These are phyloP conservation scores for Lemur catta DNA, from an alignment of 2,797 vertebrate species.

Conservation along the genomic window DNA sequence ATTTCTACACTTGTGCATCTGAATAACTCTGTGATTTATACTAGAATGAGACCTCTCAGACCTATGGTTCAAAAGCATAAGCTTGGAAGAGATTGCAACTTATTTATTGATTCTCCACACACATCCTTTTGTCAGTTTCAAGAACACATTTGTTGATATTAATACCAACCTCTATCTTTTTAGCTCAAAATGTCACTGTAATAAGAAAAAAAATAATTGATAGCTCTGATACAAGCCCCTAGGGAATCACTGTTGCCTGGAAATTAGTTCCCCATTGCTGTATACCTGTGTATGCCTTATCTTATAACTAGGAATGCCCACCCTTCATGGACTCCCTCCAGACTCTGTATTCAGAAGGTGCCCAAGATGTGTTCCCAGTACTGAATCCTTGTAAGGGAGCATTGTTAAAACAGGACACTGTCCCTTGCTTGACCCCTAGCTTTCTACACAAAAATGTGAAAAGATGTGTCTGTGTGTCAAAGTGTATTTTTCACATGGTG, in stretches of 20 bases:
- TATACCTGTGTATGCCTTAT: not conserved
- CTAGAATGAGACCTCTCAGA: not conserved
- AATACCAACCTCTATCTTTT: conserved; percentile 26
- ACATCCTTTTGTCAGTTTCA: conserved; percentile 18
- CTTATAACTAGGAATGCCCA: not conserved
- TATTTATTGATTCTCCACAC: not conserved
- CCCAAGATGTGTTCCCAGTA: not conserved
- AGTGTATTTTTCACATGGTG: conserved; percentile 72
- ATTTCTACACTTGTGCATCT: not conserved
- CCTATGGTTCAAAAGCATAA: not conserved
- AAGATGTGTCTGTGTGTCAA: conserved; percentile 64
- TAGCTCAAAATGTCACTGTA: conserved; percentile 22
- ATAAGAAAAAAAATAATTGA: conserved; percentile 13
- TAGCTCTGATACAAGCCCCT: not conserved
- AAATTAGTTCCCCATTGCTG: not conserved
- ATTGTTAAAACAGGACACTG: conserved; percentile 46
- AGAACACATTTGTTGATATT: conserved; percentile 21
- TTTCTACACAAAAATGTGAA: conserved; percentile 56
- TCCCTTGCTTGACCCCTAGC: conserved; percentile 55
- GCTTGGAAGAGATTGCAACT: not conserved
- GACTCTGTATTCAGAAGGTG: not conserved
- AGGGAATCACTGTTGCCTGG: not conserved
- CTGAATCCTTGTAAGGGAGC: not conserved
- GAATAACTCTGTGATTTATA: not conserved
- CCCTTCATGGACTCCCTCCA: not conserved